Evolutionary conservation across 2,797 vertebrate genomes (phyloP), one percentile per base, ranked within the genome.

Genomic region (Poeciliopsis infans): DNA sequence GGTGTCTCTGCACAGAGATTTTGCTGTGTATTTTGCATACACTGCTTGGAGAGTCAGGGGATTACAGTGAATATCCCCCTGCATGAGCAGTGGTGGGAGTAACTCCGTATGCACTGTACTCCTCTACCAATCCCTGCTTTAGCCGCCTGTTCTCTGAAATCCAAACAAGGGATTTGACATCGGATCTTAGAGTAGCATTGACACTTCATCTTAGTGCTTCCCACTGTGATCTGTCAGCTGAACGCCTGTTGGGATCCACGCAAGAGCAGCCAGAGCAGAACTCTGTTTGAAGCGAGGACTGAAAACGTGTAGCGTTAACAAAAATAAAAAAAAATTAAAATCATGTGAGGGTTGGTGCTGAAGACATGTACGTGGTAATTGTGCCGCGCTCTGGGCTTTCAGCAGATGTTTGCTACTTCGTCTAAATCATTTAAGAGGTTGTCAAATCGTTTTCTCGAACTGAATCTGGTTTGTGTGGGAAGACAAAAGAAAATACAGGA

Each of bases 31-130:
- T 83, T 86, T 73, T 85, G 88, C 83, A 25, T 82, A 79, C 78
- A 77, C 71, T 77, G 75, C 76, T 85, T 88, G 86, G 2, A 76
- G 89, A 90, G 89, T 78, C 82, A 73, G 80, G 82, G 91, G 91
- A 95, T 94, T 93, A 93, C 82, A 87, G 89, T 77, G 76, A 73
- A 91, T 84, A 83, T 85, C 90, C 89, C 84, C 89, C 89, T 85
- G 92, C 90, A 86, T 91, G 90, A 93, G 94, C 89, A 80, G 89
- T 72, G 73, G 81, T 86, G 92, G 88, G 87, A 89, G 88, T 93
- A 94, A 93, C 91, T 92, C 86, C 89, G 87, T 89, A 91, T 92
- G 86, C 83, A 89, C 87, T 91, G 85, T 79, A 88, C 88, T 92
- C 85, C 82, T 82, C 72, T 74, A 75, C 79, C 87, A 76, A 83